Evolutionary conservation across 1,140 invertebrate genomes (phyloP).

Genomic region (Lucilia sericata): DNA sequence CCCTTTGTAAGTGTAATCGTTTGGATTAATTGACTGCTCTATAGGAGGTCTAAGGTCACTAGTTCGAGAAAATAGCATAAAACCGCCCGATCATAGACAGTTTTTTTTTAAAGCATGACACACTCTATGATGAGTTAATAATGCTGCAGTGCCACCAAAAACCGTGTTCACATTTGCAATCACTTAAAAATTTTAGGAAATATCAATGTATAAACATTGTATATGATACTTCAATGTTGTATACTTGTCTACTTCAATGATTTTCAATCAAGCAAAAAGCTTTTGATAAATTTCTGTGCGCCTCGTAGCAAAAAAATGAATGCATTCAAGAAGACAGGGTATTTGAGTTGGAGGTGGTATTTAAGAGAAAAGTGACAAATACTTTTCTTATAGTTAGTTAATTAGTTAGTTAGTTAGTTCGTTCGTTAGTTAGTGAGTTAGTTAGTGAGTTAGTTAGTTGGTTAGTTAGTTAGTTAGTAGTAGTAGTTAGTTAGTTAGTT

Average conservation of each 20-base stretch:
- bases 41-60: too few species aligned
- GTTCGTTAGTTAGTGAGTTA: too few species aligned
- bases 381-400: too few species aligned
- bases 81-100: too few species aligned
- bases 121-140: background rate
- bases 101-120: background rate
- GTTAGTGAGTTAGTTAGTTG: too few species aligned
- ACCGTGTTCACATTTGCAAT: background rate
- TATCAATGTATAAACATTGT: background rate
- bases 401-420: too few species aligned
- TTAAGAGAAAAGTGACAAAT: too few species aligned
- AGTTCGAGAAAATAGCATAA: too few species aligned
- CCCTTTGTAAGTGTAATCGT: too few species aligned
- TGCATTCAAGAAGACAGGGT: background rate
- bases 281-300: background rate
- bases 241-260: background rate
- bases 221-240: background rate
- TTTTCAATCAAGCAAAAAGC: slow-evolving; percentile 28
- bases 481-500: too few species aligned
- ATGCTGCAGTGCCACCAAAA: background rate
- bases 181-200: background rate
- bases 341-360: background rate
- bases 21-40: too few species aligned
- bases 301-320: background rate
- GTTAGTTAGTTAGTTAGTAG: too few species aligned